Conservation (phyloP, 2,113 vertebrate genomes). For the Tenebrosternarchus preto region DNA sequence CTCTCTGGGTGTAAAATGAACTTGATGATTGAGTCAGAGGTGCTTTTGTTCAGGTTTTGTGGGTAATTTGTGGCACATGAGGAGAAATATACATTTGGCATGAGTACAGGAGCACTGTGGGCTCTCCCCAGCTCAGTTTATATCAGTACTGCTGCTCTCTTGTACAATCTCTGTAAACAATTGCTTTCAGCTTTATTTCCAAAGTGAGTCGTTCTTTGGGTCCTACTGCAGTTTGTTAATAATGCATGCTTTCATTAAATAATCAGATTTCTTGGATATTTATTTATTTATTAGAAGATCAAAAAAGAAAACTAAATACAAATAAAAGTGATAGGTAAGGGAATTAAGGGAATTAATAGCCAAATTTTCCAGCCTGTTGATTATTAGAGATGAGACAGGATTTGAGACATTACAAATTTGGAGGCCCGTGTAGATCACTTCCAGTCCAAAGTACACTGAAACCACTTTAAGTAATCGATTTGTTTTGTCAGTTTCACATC, state of each 20-base stretch:
- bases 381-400: constrained; percentile 37
- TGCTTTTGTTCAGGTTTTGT: constrained; percentile 1
- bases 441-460: constrained; percentile 36
- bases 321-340: constrained; percentile 46
- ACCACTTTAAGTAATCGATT: constrained; percentile 52
- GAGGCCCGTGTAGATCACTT: constrained; percentile 27
- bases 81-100: constrained; percentile 11
- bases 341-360: constrained; percentile 53
- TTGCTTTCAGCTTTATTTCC: constrained; percentile 53
- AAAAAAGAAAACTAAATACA: constrained; percentile 37
- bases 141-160: constrained; percentile 36
- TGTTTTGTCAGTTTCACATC: constrained; percentile 53
- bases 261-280: constrained; percentile 51
- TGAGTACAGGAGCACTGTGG: constrained; percentile 28
- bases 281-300: constrained; percentile 1
- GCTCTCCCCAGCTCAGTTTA: constrained; percentile 27
- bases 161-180: constrained; percentile 51
- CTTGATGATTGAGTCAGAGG: not conserved
- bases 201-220: constrained; percentile 44
- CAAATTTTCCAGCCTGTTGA: constrained; percentile 46
- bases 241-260: constrained; percentile 44
- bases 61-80: not conserved
- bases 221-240: constrained; percentile 58
- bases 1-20: not conserved
- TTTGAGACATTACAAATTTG: constrained; percentile 2